These are phyloP conservation scores for Etheostoma perlongum DNA, from an alignment of 2,797 vertebrate species.

Conservation along the genomic window DNA sequence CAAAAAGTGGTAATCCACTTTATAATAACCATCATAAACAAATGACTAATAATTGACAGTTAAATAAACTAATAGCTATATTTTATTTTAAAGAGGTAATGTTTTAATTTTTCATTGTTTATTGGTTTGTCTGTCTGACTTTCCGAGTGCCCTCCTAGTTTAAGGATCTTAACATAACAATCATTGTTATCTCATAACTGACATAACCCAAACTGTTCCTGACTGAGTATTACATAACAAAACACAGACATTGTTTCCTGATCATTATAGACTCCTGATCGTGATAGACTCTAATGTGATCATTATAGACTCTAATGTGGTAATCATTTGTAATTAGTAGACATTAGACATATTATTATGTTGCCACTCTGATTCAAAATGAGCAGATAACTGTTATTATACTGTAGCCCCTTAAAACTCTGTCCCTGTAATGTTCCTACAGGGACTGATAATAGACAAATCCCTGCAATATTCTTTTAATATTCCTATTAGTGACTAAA, in stretches of 20 bases:
- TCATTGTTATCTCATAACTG: not conserved
- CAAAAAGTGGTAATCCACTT: no score
- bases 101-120: no score
- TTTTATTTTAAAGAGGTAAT: no score
- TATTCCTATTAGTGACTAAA: not conserved
- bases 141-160: no score
- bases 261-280: not conserved
- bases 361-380: constrained; percentile 2
- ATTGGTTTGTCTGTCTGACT: no score
- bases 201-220: not conserved
- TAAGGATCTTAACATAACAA: not conserved
- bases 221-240: not conserved
- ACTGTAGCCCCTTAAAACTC: not conserved
- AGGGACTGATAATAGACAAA: not conserved
- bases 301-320: constrained; percentile 4
- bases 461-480: constrained; percentile 5
- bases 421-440: constrained; percentile 4
- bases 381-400: constrained; percentile 5
- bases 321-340: constrained; percentile 27
- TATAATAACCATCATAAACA: no score
- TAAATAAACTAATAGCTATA: no score
- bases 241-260: not conserved
- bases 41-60: no score
- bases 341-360: constrained; percentile 4
- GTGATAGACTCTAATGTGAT: not conserved